Percentiles rank a stretch among this genome's conserved stretches.
phyloP scores from a whole-genome alignment of 2,888 invertebrate genomes.

The Aleiodes testaceus region DNA sequence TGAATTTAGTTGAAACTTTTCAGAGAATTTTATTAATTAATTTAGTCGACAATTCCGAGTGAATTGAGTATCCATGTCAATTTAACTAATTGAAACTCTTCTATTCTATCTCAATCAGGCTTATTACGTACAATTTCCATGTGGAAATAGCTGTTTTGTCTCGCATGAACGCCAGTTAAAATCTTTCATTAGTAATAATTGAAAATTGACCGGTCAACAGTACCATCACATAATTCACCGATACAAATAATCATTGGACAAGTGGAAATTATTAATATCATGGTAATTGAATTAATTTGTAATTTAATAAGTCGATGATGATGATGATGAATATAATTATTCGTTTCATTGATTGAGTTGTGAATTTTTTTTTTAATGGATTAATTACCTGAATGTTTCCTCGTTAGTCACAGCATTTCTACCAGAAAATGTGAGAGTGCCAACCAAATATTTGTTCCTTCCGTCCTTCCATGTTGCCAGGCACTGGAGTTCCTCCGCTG shows the following conservation, averaged over 20 bases:
- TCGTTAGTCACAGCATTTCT: conserved; percentile 79
- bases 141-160: conserved; percentile 44
- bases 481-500: conserved; percentile 88
- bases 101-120: conserved; percentile 69
- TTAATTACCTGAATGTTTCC: conserved; percentile 82
- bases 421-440: conserved; percentile 80
- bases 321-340: no score
- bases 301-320: not conserved
- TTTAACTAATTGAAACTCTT: conserved; percentile 59
- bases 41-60: conserved; percentile 58
- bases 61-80: conserved; percentile 52
- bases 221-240: conserved; percentile 14
- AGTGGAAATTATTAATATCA: conserved; percentile 17
- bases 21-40: conserved; percentile 53
- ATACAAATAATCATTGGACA: conserved; percentile 16
- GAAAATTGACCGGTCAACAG: conserved; percentile 13
- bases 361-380: not conserved
- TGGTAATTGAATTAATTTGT: not conserved
- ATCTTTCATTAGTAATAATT: conserved; percentile 24
- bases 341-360: not conserved
- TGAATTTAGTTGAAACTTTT: not conserved
- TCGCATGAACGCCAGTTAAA: conserved; percentile 48
- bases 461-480: conserved; percentile 90
- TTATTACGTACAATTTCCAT: conserved; percentile 62
- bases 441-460: conserved; percentile 85